These are phyloP conservation scores for Gnathonemus longibarbis DNA, from an alignment of 2,113 vertebrate species.

Conservation along the genomic window DNA sequence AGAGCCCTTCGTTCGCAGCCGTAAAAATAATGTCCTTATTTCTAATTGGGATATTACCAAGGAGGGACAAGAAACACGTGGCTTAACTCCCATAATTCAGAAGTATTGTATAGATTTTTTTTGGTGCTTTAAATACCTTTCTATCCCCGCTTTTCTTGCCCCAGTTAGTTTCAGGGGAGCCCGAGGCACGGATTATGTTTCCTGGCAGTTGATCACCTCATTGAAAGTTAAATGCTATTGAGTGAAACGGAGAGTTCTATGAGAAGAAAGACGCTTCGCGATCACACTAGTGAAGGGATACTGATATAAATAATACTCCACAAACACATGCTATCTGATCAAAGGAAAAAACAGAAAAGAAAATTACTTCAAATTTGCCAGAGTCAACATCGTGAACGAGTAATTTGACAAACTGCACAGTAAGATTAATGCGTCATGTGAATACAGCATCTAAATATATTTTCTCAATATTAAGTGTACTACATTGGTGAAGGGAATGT, in stretches of 20 bases:
- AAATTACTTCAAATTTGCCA: background rate
- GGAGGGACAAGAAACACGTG: conserved; percentile 32
- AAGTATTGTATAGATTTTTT: conserved; percentile 57
- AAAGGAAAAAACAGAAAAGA: background rate
- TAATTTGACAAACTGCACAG: background rate
- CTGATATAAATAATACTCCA: background rate
- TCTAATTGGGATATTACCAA: conserved; percentile 51
- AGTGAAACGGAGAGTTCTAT: conserved; percentile 39
- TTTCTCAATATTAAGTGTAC: background rate
- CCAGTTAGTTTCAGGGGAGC: conserved; percentile 52
- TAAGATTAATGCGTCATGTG: background rate
- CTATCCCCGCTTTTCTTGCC: conserved; percentile 30
- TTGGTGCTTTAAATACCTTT: conserved; percentile 55
- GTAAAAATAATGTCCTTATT: conserved; percentile 32
- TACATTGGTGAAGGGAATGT: background rate
- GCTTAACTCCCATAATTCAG: conserved; percentile 42
- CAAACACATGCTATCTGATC: background rate
- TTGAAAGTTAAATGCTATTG: conserved; percentile 66
- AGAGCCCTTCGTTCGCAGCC: conserved; percentile 29
- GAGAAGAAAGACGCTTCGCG: background rate
- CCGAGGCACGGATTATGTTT: conserved; percentile 65
- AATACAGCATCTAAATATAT: background rate
- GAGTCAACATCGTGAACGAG: background rate
- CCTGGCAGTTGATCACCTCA: conserved; percentile 70
- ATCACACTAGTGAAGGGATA: conserved; percentile 30